phyloP scores from a whole-genome alignment of 2,797 vertebrate genomes.

The Dryobates pubescens region DNA sequence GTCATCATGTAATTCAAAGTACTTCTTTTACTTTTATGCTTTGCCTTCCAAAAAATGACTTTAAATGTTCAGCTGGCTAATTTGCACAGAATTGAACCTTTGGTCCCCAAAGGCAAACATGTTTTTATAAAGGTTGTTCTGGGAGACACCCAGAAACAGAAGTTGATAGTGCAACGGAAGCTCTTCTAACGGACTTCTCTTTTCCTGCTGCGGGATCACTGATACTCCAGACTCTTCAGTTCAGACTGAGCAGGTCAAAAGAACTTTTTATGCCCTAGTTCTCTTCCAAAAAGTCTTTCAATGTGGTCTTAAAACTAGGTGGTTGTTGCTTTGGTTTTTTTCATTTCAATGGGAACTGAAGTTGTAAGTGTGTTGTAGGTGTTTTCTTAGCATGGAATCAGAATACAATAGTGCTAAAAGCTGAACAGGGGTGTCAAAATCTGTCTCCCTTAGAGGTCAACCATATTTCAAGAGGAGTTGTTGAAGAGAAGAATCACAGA shows the following conservation, averaged over 20 bases:
- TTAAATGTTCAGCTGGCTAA: neutral
- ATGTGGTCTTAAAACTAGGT: neutral
- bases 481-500: neutral
- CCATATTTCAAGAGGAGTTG: neutral
- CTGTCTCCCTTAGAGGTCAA: neutral
- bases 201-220: neutral
- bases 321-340: neutral
- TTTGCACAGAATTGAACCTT: neutral
- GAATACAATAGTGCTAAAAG: neutral
- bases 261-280: neutral
- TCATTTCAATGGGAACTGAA: neutral
- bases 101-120: neutral
- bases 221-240: neutral
- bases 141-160: neutral
- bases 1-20: neutral
- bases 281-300: neutral
- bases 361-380: neutral
- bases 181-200: neutral
- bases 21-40: neutral
- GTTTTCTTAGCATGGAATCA: neutral
- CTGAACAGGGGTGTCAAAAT: neutral
- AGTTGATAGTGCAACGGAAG: slow-evolving; percentile 33
- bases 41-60: neutral
- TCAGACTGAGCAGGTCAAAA: neutral
- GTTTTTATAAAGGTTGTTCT: slow-evolving; percentile 9